Evolutionary conservation across 2,797 vertebrate species (phyloP), one percentile per base, ranked within the genome.

Genomic region (Sebastes cheni): DNA sequence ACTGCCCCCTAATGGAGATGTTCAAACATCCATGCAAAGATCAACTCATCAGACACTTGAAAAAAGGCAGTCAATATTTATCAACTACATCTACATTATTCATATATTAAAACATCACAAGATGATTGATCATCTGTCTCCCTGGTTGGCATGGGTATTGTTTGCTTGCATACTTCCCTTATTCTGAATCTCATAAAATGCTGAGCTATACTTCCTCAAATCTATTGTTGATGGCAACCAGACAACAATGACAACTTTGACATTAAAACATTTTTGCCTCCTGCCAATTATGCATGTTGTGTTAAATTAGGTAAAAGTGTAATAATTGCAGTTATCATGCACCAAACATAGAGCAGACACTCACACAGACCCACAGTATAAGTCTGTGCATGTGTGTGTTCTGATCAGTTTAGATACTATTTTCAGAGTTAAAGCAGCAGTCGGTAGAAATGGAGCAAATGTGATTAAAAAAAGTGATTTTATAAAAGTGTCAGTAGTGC

Each of bases 1-100:
- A 92, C 90, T 91, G 91, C 88, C 93, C 82, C 89, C 95, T 93
- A 79, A 75, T 89, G 95, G 88, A 52, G 11, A 78, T 4, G 22
- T 23, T 66, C 25, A 54, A 20, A 5, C 32, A 46, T n/a, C 50
- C 68, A 66, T 13, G 50, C 32, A 70, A 34, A 25, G 16, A 23
- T 25, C 30, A 1, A 3, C 7, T 75, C 10, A 4, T 75, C 13
- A 64, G 16, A 29, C 5, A 20, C 4, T 59, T 4, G 1, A 74
- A 25, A 46, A 42, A 10, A 32, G 20, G 20, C 9, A 55, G 23
- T 32, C 20, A 55, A 32, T 42, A 23, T 58, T 20, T 25, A 27
- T 62, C 3, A 14, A 16, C 6, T 58, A 20, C 22, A 34, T 60
- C 14, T 6, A 56, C n/a, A 56, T 56, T 50, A 50, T 56, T 56